These are phyloP conservation scores for Drosophila varians DNA, from an alignment of 1,140 invertebrate genomes.

Conservation along the genomic window DNA sequence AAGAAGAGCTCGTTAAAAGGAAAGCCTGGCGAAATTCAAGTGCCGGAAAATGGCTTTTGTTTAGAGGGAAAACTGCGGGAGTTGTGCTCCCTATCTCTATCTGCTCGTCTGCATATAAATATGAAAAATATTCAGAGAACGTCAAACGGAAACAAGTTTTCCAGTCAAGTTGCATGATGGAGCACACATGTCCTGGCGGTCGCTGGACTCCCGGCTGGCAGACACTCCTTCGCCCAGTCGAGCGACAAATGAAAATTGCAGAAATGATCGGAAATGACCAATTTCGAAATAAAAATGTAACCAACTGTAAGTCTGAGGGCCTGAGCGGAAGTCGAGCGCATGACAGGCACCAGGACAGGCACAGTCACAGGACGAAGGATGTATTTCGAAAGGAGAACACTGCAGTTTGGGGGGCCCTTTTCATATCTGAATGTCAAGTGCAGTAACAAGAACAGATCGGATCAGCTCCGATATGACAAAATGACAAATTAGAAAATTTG, in stretches of 20 bases:
- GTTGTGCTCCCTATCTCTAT: conserved; percentile 1
- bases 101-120: conserved; percentile 35
- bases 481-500: conserved; percentile 57
- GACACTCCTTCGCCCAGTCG: conserved; percentile 39
- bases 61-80: conserved; percentile 37
- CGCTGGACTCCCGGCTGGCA: conserved; percentile 3
- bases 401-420: conserved; percentile 30
- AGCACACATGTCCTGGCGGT: conserved; percentile 56
- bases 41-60: conserved; percentile 76
- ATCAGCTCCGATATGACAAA: conserved; percentile 36
- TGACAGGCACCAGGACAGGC: conserved; percentile 51
- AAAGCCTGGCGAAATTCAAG: conserved; percentile 60
- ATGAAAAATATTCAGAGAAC: conserved; percentile 54
- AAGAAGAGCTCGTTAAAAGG: conserved; percentile 50
- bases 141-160: conserved; percentile 69
- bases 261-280: conserved; percentile 78
- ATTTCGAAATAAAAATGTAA: conserved; percentile 74
- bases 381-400: conserved; percentile 39
- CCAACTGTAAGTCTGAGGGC: conserved; percentile 20
- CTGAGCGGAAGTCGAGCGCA: conserved; percentile 50
- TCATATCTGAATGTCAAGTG: conserved; percentile 60
- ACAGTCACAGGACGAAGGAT: conserved; percentile 16
- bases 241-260: conserved; percentile 77
- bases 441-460: conserved; percentile 22
- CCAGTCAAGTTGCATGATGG: conserved; percentile 67